Evolutionary conservation across 2,888 invertebrate species (phyloP).

Genomic region (Amphipyra berbera): DNA sequence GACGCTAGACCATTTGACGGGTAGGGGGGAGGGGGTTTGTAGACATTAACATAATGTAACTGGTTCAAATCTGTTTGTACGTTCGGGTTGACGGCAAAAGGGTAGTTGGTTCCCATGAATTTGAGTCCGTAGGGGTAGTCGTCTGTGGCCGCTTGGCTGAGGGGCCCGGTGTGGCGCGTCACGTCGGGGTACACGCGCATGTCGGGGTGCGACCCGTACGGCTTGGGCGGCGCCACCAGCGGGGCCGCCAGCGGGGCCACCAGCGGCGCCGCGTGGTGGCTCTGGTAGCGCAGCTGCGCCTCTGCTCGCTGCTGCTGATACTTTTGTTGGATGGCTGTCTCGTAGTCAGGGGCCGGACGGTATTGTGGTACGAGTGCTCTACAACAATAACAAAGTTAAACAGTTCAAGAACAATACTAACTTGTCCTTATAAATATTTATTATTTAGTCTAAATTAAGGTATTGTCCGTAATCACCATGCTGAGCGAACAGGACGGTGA

Average conservation of each 20-base stretch:
- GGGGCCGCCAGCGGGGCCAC: constrained; percentile 68
- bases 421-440: no score
- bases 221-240: constrained; percentile 70
- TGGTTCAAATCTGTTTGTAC: constrained; percentile 84
- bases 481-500: no score
- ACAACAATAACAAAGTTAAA: constrained; percentile 51
- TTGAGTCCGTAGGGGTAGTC: constrained; percentile 80
- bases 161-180: constrained; percentile 84
- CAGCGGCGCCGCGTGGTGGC: constrained; percentile 72
- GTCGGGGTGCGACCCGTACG: constrained; percentile 94
- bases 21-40: constrained; percentile 96
- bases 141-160: constrained; percentile 72
- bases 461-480: no score
- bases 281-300: constrained; percentile 80
- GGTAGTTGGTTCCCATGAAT: constrained; percentile 78
- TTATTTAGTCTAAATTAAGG: no score
- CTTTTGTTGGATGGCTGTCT: constrained; percentile 97
- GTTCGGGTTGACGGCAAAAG: constrained; percentile 81
- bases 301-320: constrained; percentile 89
- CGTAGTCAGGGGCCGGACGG: constrained; percentile 98
- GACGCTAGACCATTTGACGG: constrained; percentile 94
- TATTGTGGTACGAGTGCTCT: constrained; percentile 95
- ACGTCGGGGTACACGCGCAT: constrained; percentile 92
- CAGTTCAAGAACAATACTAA: background rate
- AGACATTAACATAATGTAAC: constrained; percentile 91